Evolutionary conservation across 2,113 vertebrate species (phyloP).

Genomic region (Paratilapia polleni): DNA sequence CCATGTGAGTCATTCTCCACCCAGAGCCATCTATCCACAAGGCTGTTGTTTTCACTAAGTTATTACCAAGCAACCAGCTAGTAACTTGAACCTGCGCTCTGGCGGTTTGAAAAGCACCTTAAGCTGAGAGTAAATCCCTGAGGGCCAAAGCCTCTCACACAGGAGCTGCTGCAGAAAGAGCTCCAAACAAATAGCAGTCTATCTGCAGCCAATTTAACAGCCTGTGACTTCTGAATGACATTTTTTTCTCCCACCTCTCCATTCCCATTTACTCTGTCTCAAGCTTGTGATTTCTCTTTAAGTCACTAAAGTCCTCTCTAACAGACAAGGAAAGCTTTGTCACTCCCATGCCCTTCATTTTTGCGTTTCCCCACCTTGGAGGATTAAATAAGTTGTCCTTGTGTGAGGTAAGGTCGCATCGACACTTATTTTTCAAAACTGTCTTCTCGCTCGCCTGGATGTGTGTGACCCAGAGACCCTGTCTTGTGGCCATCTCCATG

Average conservation of each 20-base stretch:
- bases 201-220: conserved; percentile 42
- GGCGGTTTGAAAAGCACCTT: conserved; percentile 52
- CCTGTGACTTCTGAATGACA: conserved; percentile 23
- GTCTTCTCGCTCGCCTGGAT: not conserved
- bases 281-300: not conserved
- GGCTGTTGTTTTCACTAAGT: conserved; percentile 34
- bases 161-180: conserved; percentile 2
- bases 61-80: conserved; percentile 24
- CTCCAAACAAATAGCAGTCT: conserved; percentile 35
- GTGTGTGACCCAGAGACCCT: conserved; percentile 24
- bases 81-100: not conserved
- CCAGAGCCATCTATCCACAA: not conserved
- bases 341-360: not conserved
- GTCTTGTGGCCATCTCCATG: conserved; percentile 28
- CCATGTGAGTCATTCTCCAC: not conserved
- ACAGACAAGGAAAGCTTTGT: not conserved
- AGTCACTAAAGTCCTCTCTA: not conserved
- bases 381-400: conserved; percentile 39
- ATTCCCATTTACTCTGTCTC: not conserved
- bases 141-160: conserved; percentile 26
- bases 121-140: conserved; percentile 54
- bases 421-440: conserved; percentile 23
- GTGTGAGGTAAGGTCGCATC: conserved; percentile 24
- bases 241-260: not conserved
- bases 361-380: conserved; percentile 7